Percentiles rank a stretch among this genome's conserved stretches.
Evolutionary conservation across 2,113 vertebrate species (phyloP).

Genomic region (Mus musculus): GRCm39 chr2:127829501-127830000

Average conservation of each 20-base stretch:
- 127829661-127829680: neutral
- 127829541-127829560: neutral
- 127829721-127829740: too few species aligned
- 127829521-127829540: neutral
- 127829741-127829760: neutral
- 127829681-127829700: neutral
- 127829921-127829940: neutral
- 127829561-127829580: neutral
- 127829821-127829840: neutral
- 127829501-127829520: constrained; percentile 24
- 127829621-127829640: neutral
- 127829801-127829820: neutral
- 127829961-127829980: fast-evolving
- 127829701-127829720: neutral
- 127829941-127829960: neutral
- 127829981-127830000: neutral
- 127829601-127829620: neutral
- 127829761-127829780: neutral
- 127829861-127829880: too few species aligned
- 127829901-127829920: neutral
- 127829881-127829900: neutral
- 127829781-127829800: neutral
- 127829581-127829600: neutral
- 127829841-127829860: neutral
- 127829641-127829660: neutral